Evolutionary conservation across 2,797 vertebrate species (phyloP).

Genomic region (Tadarida brasiliensis): DNA sequence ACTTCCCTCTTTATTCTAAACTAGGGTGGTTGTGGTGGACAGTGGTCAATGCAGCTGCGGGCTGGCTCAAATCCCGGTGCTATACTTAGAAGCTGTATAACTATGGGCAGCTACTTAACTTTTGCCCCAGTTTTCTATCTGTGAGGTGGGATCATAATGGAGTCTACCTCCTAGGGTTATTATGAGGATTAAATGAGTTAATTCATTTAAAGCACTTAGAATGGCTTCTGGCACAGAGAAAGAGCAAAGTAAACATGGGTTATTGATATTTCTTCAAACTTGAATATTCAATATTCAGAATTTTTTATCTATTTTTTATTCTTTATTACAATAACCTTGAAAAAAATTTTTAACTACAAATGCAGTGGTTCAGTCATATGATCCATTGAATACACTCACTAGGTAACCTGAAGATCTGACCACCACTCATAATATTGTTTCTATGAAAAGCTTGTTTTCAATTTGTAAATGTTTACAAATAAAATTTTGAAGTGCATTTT

Average conservation of each 20-base stretch:
- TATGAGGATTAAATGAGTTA: neutral
- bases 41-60: neutral
- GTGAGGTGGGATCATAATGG: neutral
- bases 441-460: slow-evolving; percentile 34
- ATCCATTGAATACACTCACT: neutral
- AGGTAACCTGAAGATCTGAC: neutral
- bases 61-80: neutral
- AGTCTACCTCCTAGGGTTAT: neutral
- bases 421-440: neutral
- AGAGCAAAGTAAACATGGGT: slow-evolving; percentile 2
- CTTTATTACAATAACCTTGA: neutral
- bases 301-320: slow-evolving; percentile 10
- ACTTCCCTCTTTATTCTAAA: neutral
- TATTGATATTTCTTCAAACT: slow-evolving; percentile 20
- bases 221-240: neutral
- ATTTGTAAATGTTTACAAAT: slow-evolving; percentile 40
- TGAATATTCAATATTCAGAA: neutral
- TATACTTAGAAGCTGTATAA: neutral
- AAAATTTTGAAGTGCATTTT: slow-evolving; percentile 45
- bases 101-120: neutral
- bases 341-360: slow-evolving; percentile 21
- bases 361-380: neutral
- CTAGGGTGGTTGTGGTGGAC: neutral
- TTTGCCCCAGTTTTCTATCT: neutral
- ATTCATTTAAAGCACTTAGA: slow-evolving; percentile 3